Evolutionary conservation across 2,113 vertebrate species (phyloP).

Genomic region (Corvus moneduloides): DNA sequence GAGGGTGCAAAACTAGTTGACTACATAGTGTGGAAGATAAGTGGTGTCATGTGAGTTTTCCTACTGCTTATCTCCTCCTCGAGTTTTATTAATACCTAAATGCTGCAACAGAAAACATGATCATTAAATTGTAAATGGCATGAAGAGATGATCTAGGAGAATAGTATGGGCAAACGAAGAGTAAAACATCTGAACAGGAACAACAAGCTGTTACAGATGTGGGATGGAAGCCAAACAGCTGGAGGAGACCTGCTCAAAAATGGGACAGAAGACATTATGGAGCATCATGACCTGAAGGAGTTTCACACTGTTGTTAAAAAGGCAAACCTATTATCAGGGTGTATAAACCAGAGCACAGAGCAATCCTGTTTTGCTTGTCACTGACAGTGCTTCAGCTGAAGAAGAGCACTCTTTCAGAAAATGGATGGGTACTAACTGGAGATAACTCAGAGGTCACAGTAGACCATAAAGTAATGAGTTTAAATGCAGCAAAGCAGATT

Average conservation of each 20-base stretch:
- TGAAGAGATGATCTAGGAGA: not conserved
- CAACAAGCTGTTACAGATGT: not conserved
- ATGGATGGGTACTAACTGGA: not conserved
- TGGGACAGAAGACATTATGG: not conserved
- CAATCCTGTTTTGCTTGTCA: not conserved
- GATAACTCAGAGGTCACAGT: not conserved
- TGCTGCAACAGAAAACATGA: fast-evolving
- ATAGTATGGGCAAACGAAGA: not conserved
- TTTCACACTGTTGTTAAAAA: not conserved
- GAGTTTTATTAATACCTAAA: not conserved
- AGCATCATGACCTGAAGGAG: not conserved
- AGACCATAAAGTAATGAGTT: not conserved
- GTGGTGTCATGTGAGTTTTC: not conserved
- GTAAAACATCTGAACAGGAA: not conserved
- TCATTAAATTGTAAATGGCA: not conserved
- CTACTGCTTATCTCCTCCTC: not conserved
- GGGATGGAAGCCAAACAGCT: not conserved
- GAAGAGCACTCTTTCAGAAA: not conserved
- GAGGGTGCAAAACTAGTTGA: not conserved
- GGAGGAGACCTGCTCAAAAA: not conserved
- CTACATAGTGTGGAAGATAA: not conserved
- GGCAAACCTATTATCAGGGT: not conserved
- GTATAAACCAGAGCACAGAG: not conserved
- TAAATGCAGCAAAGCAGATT: not conserved
- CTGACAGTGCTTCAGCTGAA: not conserved